Evolutionary conservation across 2,888 invertebrate genomes (phyloP).

Genomic region (Syrphus vitripennis): DNA sequence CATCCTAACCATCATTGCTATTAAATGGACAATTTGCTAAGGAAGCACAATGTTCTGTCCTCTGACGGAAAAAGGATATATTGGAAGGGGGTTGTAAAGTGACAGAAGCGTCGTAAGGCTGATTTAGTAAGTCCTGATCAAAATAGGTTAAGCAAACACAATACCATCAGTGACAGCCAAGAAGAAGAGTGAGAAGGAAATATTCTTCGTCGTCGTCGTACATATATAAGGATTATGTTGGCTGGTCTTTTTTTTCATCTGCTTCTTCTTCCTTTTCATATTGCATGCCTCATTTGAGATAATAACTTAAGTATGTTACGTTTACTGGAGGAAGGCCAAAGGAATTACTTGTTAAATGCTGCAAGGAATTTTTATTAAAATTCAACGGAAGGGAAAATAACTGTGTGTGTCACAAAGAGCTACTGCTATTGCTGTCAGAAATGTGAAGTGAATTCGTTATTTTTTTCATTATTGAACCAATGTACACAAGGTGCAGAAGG

Average conservation of each 20-base stretch:
- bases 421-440: neutral
- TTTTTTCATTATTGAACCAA: neutral
- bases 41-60: conserved; percentile 38
- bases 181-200: neutral
- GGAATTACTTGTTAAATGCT: conserved; percentile 59
- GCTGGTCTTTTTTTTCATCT: neutral
- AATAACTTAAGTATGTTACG: conserved; percentile 66
- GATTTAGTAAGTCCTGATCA: conserved; percentile 43
- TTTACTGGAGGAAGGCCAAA: conserved; percentile 11
- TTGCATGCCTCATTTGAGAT: conserved; percentile 51
- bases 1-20: conserved; percentile 46
- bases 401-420: neutral
- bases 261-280: neutral
- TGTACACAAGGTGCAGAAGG: neutral
- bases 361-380: conserved; percentile 50
- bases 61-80: conserved; percentile 28
- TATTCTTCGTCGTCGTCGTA: no score
- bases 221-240: neutral
- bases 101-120: conserved; percentile 13
- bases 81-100: neutral
- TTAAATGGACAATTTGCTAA: conserved; percentile 68
- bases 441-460: conserved; percentile 12
- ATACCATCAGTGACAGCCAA: neutral
- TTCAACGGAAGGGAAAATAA: conserved; percentile 28
- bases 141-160: conserved; percentile 59